Percentiles rank a stretch among this genome's conserved stretches.
Conservation (phyloP, 2,888 invertebrate genomes). For the Molorchus minor region DNA sequence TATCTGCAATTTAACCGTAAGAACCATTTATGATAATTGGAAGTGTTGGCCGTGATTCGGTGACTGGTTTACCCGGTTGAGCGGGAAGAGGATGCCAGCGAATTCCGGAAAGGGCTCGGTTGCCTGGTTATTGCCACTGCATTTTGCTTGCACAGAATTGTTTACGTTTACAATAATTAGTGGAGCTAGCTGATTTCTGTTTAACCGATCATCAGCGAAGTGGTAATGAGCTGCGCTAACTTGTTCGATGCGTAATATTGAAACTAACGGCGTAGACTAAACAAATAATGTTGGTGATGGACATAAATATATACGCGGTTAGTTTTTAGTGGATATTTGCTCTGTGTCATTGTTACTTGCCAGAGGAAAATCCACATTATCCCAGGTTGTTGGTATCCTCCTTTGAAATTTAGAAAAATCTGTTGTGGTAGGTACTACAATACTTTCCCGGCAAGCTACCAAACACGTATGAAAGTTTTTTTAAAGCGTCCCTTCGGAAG, state of each 20-base stretch:
- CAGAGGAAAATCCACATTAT: no score
- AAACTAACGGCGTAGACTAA: neutral
- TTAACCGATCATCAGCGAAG: neutral
- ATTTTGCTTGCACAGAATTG: slow-evolving; percentile 25
- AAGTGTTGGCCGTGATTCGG: slow-evolving; percentile 22
- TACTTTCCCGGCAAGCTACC: no score
- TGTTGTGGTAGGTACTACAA: no score
- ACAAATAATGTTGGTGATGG: neutral
- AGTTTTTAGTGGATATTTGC: no score
- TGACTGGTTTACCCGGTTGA: slow-evolving; percentile 25
- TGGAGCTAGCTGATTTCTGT: slow-evolving; percentile 7
- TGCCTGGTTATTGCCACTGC: slow-evolving; percentile 24
- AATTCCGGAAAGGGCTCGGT: slow-evolving; percentile 24
- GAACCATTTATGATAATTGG: slow-evolving; percentile 40
- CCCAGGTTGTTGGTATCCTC: no score
- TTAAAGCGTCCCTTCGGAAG: no score
- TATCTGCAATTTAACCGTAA: slow-evolving; percentile 35
- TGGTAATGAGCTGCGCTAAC: no score
- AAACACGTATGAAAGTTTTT: no score
- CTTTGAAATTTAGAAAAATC: no score
- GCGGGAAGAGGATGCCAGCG: neutral
- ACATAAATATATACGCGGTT: no score
- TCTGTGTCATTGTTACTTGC: no score
- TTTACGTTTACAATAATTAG: slow-evolving; percentile 19
- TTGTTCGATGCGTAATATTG: neutral